A percentile compares a stretch with the other conserved stretches of the same genome.
phyloP scores from a whole-genome alignment of 2,888 invertebrate genomes.

The Macropis europaea region DNA sequence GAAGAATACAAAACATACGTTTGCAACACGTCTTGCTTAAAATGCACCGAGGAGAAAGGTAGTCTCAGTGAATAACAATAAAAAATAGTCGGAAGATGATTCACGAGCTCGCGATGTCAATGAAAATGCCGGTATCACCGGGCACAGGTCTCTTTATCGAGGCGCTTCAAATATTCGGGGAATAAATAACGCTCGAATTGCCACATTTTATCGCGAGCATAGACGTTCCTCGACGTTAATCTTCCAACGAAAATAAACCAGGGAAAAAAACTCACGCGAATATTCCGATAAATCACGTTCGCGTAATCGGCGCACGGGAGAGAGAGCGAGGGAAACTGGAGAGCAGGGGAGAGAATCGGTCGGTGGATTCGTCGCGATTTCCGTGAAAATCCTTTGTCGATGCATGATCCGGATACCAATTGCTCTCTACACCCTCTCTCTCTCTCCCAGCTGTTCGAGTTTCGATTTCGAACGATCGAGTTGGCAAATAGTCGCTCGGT shows the following conservation, averaged over 20 bases:
- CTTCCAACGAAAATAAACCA: neutral
- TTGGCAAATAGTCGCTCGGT: constrained; percentile 46
- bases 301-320: neutral
- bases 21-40: too few relatives aligned
- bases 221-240: constrained; percentile 21
- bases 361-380: constrained; percentile 6
- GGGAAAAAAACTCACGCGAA: neutral
- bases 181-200: constrained; percentile 30
- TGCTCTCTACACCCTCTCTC: too few relatives aligned
- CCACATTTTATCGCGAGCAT: constrained; percentile 15
- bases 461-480: constrained; percentile 29
- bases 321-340: too few relatives aligned
- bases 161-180: neutral
- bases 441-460: constrained; percentile 11
- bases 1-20: too few relatives aligned
- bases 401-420: neutral
- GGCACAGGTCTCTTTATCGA: constrained; percentile 18
- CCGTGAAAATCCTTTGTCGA: constrained; percentile 20
- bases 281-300: constrained; percentile 9
- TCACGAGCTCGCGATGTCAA: neutral
- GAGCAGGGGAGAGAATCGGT: neutral
- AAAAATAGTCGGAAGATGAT: constrained; percentile 22
- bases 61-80: too few relatives aligned
- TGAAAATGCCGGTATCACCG: neutral
- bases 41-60: too few relatives aligned